A percentile compares a stretch with the other conserved stretches of the same genome.
Conservation (phyloP, 2,797 vertebrate species). For the Gallinago solitaria region DNA sequence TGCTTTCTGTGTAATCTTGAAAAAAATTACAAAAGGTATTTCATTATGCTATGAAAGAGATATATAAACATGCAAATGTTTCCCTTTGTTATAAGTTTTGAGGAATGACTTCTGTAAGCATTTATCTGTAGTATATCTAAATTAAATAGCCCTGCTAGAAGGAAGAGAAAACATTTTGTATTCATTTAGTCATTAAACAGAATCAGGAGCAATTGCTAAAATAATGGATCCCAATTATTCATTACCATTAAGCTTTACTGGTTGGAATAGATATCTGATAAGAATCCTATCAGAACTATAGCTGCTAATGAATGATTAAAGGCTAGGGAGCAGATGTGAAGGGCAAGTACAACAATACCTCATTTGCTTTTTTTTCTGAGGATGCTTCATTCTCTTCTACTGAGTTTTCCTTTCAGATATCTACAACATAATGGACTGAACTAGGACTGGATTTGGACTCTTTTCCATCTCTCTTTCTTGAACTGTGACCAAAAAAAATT, state of each 20-base stretch:
- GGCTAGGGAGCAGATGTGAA: not conserved
- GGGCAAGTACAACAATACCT: not conserved
- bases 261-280: slow-evolving; percentile 1
- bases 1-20: not conserved
- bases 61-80: not conserved
- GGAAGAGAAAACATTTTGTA: not conserved
- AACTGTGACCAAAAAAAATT: not conserved
- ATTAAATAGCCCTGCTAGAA: not conserved
- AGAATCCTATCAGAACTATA: not conserved
- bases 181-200: not conserved
- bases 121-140: not conserved
- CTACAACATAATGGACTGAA: not conserved
- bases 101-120: not conserved
- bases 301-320: slow-evolving; percentile 30
- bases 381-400: not conserved
- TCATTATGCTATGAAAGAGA: not conserved
- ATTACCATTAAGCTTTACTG: not conserved
- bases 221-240: not conserved
- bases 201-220: not conserved
- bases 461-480: not conserved
- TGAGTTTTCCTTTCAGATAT: not conserved
- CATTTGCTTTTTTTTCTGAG: not conserved
- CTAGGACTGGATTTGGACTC: not conserved
- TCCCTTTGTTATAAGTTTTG: not conserved
- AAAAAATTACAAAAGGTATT: not conserved